Evolutionary conservation across 2,888 invertebrate species (phyloP).

Genomic region (Steromphala cineraria): DNA sequence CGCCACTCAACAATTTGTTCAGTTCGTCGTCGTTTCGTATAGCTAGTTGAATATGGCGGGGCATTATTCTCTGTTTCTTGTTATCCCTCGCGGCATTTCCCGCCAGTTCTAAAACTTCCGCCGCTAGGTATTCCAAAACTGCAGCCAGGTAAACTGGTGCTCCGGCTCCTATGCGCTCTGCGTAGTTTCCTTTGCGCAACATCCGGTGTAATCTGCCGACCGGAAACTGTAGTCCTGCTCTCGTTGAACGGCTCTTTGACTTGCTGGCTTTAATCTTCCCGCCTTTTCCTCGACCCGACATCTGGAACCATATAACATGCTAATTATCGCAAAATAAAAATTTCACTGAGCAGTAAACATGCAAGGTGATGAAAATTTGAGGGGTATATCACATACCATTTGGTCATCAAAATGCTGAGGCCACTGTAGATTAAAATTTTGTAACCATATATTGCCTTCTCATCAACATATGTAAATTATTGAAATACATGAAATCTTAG

Average conservation of each 20-base stretch:
- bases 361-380: no score
- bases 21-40: slow-evolving; percentile 88
- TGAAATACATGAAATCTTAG: no score
- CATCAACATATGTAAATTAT: no score
- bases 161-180: slow-evolving; percentile 71
- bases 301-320: slow-evolving; percentile 22
- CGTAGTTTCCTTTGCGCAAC: slow-evolving; percentile 72
- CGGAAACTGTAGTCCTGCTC: slow-evolving; percentile 72
- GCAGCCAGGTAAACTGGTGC: slow-evolving; percentile 73
- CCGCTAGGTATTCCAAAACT: slow-evolving; percentile 77
- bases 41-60: slow-evolving; percentile 85
- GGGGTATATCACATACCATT: no score
- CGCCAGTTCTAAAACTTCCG: slow-evolving; percentile 78
- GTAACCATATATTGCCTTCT: no score
- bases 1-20: slow-evolving; percentile 84
- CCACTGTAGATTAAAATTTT: no score
- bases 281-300: slow-evolving; percentile 74
- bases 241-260: slow-evolving; percentile 63
- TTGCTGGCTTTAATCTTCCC: slow-evolving; percentile 67
- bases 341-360: no score
- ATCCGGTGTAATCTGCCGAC: slow-evolving; percentile 72
- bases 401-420: no score
- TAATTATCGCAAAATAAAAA: no score
- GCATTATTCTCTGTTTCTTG: slow-evolving; percentile 83
- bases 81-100: slow-evolving; percentile 77